phyloP scores from a whole-genome alignment of 2,797 vertebrate species.

The Melanotaenia boesemani region DNA sequence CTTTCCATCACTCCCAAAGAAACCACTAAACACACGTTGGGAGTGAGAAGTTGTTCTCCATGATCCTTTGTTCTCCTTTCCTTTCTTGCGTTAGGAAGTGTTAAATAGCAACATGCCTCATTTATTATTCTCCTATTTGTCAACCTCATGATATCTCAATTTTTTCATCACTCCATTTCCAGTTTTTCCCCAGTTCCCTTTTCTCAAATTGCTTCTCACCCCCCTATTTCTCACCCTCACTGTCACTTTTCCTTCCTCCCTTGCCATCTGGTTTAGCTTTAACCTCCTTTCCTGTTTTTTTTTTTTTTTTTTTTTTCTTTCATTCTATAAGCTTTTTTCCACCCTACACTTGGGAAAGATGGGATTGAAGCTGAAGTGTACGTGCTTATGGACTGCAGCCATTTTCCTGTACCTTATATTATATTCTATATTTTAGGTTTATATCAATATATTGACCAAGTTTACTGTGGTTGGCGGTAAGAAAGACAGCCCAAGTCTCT shows the following conservation, averaged over 20 bases:
- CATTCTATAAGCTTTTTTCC: neutral
- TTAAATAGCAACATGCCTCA: conserved; percentile 64
- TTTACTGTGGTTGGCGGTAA: conserved; percentile 1
- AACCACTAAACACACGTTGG: conserved; percentile 45
- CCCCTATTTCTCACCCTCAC: conserved; percentile 42
- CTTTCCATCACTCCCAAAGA: conserved; percentile 23
- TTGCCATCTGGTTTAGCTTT: conserved; percentile 68
- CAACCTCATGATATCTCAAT: conserved; percentile 38
- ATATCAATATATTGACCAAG: conserved; percentile 10
- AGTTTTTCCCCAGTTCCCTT: conserved; percentile 31
- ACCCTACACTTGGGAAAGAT: conserved; percentile 38
- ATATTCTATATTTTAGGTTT: conserved; percentile 25
- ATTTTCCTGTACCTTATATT: conserved; percentile 33
- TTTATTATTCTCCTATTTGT: conserved; percentile 61
- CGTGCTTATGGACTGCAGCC: conserved; percentile 24
- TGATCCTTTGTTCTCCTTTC: neutral
- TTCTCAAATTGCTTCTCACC: conserved; percentile 46
- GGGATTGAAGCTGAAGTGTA: conserved; percentile 40
- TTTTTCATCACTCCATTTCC: conserved; percentile 44
- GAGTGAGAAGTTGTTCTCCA: conserved; percentile 41
- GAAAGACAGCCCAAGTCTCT: conserved; percentile 12
- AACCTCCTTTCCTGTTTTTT: conserved; percentile 60
- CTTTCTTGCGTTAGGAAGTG: conserved; percentile 45
- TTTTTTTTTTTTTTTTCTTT: conserved; percentile 26
- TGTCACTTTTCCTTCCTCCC: conserved; percentile 54